Percentiles rank a stretch among this genome's conserved stretches.
Conservation (phyloP, 64 coral and sea anemone species). For the Catalaphyllia jardinei region DNA sequence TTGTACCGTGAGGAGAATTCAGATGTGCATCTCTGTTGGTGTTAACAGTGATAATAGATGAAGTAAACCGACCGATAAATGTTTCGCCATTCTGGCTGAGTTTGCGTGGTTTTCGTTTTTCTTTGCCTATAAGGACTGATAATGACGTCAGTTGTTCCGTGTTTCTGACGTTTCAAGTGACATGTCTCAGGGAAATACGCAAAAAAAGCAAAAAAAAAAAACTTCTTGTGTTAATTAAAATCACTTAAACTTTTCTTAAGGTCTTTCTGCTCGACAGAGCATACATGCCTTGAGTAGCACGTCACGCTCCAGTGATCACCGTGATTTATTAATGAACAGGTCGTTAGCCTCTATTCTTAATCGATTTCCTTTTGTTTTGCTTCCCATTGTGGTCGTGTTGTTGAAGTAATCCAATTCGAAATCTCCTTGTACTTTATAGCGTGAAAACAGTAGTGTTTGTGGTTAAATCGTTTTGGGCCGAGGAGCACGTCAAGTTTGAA, state of each 20-base stretch:
- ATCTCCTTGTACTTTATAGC: background rate
- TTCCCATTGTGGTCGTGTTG: background rate
- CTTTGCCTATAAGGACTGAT: no score
- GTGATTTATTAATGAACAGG: conserved; percentile 20
- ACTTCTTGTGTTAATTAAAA: background rate
- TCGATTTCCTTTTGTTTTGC: background rate
- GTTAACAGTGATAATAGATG: no score
- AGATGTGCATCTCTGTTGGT: no score
- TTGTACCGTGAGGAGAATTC: no score
- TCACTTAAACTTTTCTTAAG: background rate
- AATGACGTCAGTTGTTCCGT: no score
- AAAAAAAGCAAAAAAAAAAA: no score
- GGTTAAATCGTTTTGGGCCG: background rate
- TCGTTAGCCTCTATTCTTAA: conserved; percentile 19
- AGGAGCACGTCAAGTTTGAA: background rate
- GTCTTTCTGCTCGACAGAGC: conserved; percentile 28
- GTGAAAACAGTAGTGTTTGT: background rate
- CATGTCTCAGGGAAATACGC: no score
- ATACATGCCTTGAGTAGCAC: conserved; percentile 6
- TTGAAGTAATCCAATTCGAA: background rate
- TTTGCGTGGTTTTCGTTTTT: no score
- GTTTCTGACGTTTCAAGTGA: no score
- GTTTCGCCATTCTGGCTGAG: no score
- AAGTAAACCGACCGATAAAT: no score
- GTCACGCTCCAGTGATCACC: conserved; percentile 6